Evolutionary conservation across 1,140 invertebrate genomes (phyloP).

Genomic region (Triops cancriformis): DNA sequence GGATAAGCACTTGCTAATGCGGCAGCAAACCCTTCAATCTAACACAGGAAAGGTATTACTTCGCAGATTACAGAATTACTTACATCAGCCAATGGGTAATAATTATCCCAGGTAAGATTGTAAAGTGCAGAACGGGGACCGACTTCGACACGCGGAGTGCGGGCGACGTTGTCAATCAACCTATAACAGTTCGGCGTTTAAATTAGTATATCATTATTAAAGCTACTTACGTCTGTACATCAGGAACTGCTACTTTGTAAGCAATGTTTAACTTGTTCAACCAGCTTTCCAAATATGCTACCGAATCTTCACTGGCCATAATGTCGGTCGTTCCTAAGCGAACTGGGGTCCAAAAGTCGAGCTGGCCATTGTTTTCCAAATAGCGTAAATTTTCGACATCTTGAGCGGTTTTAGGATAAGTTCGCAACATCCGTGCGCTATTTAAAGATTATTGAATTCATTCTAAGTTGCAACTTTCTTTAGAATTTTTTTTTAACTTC

Average conservation of each 20-base stretch:
- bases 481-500: background rate
- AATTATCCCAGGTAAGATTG: conserved; percentile 29
- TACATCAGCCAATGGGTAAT: conserved; percentile 31
- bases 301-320: background rate
- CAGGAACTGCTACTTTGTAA: conserved; percentile 36
- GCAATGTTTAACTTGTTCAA: background rate
- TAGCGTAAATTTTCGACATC: background rate
- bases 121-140: conserved; percentile 29
- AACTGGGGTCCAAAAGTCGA: background rate
- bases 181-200: conserved; percentile 19
- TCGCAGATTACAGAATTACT: conserved; percentile 27
- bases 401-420: background rate
- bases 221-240: conserved; percentile 37
- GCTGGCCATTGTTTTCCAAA: conserved; percentile 27
- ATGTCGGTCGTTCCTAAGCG: background rate
- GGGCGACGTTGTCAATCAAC: conserved; percentile 20
- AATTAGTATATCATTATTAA: background rate
- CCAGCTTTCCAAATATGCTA: background rate
- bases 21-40: conserved; percentile 45
- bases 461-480: background rate
- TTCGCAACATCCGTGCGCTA: background rate
- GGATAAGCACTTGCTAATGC: conserved; percentile 38
- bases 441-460: background rate
- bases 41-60: conserved; percentile 32
- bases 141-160: conserved; percentile 25